A percentile compares a stretch with the other conserved stretches of the same genome.
These are phyloP conservation scores for Gambusia yucatana DNA, from an alignment of 2,797 vertebrate genomes.

Conservation along the genomic window DNA sequence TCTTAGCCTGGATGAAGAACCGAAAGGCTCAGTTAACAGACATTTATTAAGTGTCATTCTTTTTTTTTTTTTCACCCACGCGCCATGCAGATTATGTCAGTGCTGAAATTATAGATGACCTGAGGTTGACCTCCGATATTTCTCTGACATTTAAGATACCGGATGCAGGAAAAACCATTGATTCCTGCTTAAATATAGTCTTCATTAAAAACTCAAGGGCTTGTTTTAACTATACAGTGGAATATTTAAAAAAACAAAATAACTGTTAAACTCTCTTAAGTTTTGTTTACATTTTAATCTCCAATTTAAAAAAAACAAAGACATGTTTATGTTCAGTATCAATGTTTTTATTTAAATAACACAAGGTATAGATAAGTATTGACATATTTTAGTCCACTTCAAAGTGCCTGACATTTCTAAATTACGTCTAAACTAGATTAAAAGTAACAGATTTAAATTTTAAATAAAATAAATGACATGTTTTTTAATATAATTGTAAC, in stretches of 20 bases:
- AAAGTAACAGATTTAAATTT: background rate
- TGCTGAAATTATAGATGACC: slow-evolving; percentile 2
- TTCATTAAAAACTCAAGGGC: background rate
- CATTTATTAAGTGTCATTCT: slow-evolving; percentile 2
- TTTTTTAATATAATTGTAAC: background rate
- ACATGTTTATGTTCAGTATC: background rate
- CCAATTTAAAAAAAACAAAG: background rate
- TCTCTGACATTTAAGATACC: slow-evolving; percentile 1
- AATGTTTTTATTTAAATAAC: background rate
- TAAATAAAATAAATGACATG: background rate
- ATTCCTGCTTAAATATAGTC: background rate
- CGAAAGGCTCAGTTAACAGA: background rate
- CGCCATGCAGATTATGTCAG: background rate
- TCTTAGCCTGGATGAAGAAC: slow-evolving; percentile 12
- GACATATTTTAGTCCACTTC: background rate
- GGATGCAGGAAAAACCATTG: background rate
- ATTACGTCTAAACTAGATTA: background rate
- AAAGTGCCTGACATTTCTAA: background rate
- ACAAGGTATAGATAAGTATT: background rate
- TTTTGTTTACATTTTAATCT: background rate
- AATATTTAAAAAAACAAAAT: background rate
- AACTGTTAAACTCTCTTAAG: background rate
- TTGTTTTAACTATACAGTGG: background rate
- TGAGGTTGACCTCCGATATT: background rate
- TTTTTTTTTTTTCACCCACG: too few species aligned